Evolutionary conservation across 2,888 invertebrate species (phyloP), one percentile per base, ranked within the genome.

Genomic region (Drosophila testacea): DNA sequence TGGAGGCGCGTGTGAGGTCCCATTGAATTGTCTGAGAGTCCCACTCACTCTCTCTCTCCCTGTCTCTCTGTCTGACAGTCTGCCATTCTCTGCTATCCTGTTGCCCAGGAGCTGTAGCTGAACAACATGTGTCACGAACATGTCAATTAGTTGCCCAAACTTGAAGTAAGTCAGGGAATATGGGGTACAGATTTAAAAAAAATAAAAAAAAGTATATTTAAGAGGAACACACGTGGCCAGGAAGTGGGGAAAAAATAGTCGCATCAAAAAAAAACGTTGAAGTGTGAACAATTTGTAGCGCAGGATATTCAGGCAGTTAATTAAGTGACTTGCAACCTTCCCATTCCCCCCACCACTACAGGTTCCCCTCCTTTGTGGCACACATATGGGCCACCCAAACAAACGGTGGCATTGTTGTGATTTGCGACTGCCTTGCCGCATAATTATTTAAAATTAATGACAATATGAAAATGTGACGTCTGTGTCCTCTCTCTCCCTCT

Each of bases 381-480:
- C 81, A 89, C 60, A 81, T 79, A 76, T 81, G 84, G 88, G 57
- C 87, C 84, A 89, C 84, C 84, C 84, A 89, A 38, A 38, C 38
- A 65, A 50, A 38, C 64, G 57, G 59, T 30, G 60, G 64, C 78
- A 73, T 72, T 75, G 81, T 90, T 90, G 78, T 83, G 89, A 86
- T 76, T 86, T 69, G 70, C 69, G 63, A 52, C 81, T 73, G 81
- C 59, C 64, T 64, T 60, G 80, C 57, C 76, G 71, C 79, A 79
- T 86, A 86, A 86, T 86, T 86, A 90, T 86, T 90, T 86, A 73
- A 86, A 90, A 86, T 86, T 86, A 86, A 86, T 86, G 85, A 81
- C 90, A 78, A 74, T 86, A 83, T 76, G 77, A 87, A 86, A 75
- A 74, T 73, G 79, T 73, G 64, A 69, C 65, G 71, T 59, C 48